Evolutionary conservation across 2,888 invertebrate genomes (phyloP).

Genomic region (Bugulina stolonifera): DNA sequence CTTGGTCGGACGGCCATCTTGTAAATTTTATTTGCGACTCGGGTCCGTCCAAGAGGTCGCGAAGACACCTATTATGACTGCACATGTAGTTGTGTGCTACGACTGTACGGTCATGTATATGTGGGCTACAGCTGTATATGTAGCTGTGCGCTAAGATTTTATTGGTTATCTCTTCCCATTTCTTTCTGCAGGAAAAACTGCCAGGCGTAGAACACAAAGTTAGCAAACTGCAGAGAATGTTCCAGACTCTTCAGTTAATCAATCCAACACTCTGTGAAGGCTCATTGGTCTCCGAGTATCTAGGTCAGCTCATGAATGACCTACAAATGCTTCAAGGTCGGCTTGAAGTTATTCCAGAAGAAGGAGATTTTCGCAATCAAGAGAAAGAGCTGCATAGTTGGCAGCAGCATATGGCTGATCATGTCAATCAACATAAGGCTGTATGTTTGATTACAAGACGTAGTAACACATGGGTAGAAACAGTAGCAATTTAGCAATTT

Average conservation of each 20-base stretch:
- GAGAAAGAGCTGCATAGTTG: neutral
- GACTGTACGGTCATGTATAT: too few species aligned
- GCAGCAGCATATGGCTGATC: conserved; percentile 15
- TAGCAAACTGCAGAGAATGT: conserved; percentile 21
- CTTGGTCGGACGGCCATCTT: too few species aligned
- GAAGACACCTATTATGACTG: too few species aligned
- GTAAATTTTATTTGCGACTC: too few species aligned
- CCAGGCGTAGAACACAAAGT: conserved; percentile 23
- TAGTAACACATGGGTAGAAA: too few species aligned
- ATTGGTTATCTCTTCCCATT: too few species aligned
- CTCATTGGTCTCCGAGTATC: conserved; percentile 12
- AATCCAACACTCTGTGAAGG: conserved; percentile 12
- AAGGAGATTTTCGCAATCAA: neutral
- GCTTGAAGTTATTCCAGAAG: conserved; percentile 19
- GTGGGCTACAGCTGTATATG: too few species aligned
- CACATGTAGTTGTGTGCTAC: too few species aligned
- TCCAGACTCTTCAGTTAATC: conserved; percentile 11
- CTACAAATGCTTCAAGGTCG: conserved; percentile 20
- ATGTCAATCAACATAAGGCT: neutral
- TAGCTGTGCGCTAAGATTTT: too few species aligned
- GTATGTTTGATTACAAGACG: too few species aligned
- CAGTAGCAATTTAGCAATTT: too few species aligned
- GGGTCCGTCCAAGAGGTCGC: too few species aligned
- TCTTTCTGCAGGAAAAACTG: conserved; percentile 15
- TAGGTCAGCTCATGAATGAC: conserved; percentile 24